Evolutionary conservation across 2,888 invertebrate genomes (phyloP).

Genomic region (Crocallis elinguaria): DNA sequence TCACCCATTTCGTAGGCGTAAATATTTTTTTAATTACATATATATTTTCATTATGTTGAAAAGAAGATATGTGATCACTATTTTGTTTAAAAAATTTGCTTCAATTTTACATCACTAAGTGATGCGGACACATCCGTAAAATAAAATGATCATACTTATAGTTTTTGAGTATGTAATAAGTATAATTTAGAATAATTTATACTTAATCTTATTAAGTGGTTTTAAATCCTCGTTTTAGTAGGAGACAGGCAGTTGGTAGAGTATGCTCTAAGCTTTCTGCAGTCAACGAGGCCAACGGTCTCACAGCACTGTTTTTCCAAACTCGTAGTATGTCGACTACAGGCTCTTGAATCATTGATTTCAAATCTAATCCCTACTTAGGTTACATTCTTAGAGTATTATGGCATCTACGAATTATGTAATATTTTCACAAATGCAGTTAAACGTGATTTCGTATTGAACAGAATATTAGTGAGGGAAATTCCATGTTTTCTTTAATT

Average conservation of each 20-base stretch:
- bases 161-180: conserved; percentile 42
- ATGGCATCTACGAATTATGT: conserved; percentile 51
- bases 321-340: conserved; percentile 31
- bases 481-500: conserved; percentile 3
- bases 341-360: conserved; percentile 45
- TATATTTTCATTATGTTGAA: conserved; percentile 49
- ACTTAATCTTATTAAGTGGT: conserved; percentile 75
- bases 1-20: conserved; percentile 45
- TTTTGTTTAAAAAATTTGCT: conserved; percentile 49
- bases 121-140: conserved; percentile 53
- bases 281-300: conserved; percentile 16
- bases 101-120: conserved; percentile 67
- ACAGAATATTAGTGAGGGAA: not conserved
- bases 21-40: conserved; percentile 19
- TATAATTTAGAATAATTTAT: conserved; percentile 66
- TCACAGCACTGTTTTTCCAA: conserved; percentile 28
- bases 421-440: conserved; percentile 37
- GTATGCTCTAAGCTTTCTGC: conserved; percentile 5
- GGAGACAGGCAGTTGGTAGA: conserved; percentile 23
- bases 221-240: conserved; percentile 26
- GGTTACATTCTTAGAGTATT: conserved; percentile 44
- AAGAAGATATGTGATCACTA: conserved; percentile 74
- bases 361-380: conserved; percentile 48
- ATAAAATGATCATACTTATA: conserved; percentile 46
- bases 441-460: conserved; percentile 2